These are phyloP conservation scores for Neogobius melanostomus DNA, from an alignment of 2,113 vertebrate genomes.

Conservation along the genomic window DNA sequence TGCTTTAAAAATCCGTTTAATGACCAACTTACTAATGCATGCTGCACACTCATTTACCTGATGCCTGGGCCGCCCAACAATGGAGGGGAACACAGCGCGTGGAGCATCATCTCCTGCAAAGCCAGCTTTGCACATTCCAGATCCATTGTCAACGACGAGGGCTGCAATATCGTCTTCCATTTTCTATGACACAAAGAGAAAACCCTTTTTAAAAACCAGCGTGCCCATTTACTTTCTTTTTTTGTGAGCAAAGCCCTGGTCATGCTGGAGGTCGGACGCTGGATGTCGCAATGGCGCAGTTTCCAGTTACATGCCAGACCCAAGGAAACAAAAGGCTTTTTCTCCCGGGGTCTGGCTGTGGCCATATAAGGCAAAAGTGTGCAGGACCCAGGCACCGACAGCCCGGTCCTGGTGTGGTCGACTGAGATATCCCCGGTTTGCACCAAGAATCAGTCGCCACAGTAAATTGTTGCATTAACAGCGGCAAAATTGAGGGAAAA, in stretches of 20 bases:
- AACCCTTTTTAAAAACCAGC: background rate
- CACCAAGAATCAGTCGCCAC: too few species aligned
- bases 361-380: constrained; percentile 91
- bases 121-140: constrained; percentile 81
- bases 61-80: constrained; percentile 78
- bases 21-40: background rate
- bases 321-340: constrained; percentile 83
- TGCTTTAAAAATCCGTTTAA: too few species aligned
- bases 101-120: constrained; percentile 79
- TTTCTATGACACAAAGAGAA: constrained; percentile 63
- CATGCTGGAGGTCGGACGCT: constrained; percentile 31
- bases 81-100: constrained; percentile 76
- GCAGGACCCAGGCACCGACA: constrained; percentile 56
- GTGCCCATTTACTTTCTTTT: background rate
- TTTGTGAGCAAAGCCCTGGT: background rate
- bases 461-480: constrained; percentile 1
- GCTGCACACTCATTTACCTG: constrained; percentile 57
- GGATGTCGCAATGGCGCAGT: constrained; percentile 76
- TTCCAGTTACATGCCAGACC: constrained; percentile 34
- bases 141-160: constrained; percentile 79
- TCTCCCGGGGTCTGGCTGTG: constrained; percentile 73
- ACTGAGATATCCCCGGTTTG: too few species aligned
- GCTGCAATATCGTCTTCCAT: constrained; percentile 86
- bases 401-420: constrained; percentile 49
- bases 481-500: constrained; percentile 12